Conservation (phyloP, 1,140 invertebrate genomes). For the Campoletis sonorensis region DNA sequence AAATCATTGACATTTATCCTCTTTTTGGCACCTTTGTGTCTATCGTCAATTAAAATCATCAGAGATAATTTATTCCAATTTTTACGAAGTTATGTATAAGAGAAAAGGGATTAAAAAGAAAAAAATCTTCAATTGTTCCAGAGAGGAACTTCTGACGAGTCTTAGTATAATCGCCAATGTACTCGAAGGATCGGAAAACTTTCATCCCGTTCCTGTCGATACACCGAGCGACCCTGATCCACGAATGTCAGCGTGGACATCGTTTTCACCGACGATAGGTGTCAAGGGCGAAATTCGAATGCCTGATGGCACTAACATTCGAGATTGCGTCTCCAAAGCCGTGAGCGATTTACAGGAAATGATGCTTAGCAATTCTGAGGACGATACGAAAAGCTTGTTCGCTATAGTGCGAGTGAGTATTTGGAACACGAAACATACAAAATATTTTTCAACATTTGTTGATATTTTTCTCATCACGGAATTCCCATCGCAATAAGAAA, state of each 20-base stretch:
- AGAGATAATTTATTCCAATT: too few relatives aligned
- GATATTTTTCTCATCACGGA: too few relatives aligned
- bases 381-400: conserved; percentile 86
- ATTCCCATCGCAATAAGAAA: too few relatives aligned
- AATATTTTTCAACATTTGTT: too few relatives aligned
- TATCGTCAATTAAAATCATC: too few relatives aligned
- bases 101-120: too few relatives aligned
- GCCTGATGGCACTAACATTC: conserved; percentile 81
- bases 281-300: conserved; percentile 75
- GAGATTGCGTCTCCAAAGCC: conserved; percentile 76
- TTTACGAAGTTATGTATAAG: too few relatives aligned
- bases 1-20: too few relatives aligned
- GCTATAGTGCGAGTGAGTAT: conserved; percentile 77
- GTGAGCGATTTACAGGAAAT: conserved; percentile 78
- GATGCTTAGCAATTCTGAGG: conserved; percentile 81
- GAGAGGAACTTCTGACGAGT: conserved; percentile 76
- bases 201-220: conserved; percentile 81
- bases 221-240: conserved; percentile 75
- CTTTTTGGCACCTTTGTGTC: too few relatives aligned
- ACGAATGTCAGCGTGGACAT: conserved; percentile 66
- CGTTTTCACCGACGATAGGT: conserved; percentile 72
- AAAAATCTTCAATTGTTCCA: conserved; percentile 55
- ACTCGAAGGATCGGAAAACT: conserved; percentile 76
- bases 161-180: conserved; percentile 71
- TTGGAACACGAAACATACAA: neutral